A percentile compares a stretch with the other conserved stretches of the same genome.
Evolutionary conservation across 1,140 invertebrate species (phyloP).

Genomic region (Matsumurasca onukii): DNA sequence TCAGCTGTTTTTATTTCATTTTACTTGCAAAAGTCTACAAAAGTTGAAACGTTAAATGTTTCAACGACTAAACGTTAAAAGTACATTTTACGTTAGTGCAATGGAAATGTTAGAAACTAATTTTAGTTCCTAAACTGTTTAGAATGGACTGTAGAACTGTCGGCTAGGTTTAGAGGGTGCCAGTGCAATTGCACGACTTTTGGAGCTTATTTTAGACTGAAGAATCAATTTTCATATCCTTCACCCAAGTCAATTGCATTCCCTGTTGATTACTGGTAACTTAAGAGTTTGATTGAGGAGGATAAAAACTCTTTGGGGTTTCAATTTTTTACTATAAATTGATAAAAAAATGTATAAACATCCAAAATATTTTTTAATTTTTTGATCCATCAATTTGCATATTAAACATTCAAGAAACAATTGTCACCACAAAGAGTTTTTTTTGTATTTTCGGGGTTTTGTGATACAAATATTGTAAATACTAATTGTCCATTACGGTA

Average conservation of each 20-base stretch:
- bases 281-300: background rate
- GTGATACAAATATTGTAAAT: constrained; percentile 16
- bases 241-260: background rate
- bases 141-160: too few relatives aligned
- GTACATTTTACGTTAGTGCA: background rate
- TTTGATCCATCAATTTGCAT: background rate
- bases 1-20: too few relatives aligned
- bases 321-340: background rate
- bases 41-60: too few relatives aligned
- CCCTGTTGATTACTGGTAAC: background rate
- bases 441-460: background rate
- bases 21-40: too few relatives aligned
- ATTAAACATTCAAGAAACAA: background rate
- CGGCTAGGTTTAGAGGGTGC: too few relatives aligned
- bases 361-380: background rate
- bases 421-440: background rate
- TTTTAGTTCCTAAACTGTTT: too few relatives aligned
- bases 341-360: background rate
- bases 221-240: background rate
- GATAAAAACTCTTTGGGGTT: background rate
- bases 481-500: too few relatives aligned
- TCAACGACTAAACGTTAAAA: background rate
- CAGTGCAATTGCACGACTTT: too few relatives aligned
- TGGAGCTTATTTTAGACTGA: background rate
- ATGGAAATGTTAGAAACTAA: background rate